Evolutionary conservation across 2,797 vertebrate genomes (phyloP), one percentile per base, ranked within the genome.

Genomic region (Sebastes kiyomatsui): DNA sequence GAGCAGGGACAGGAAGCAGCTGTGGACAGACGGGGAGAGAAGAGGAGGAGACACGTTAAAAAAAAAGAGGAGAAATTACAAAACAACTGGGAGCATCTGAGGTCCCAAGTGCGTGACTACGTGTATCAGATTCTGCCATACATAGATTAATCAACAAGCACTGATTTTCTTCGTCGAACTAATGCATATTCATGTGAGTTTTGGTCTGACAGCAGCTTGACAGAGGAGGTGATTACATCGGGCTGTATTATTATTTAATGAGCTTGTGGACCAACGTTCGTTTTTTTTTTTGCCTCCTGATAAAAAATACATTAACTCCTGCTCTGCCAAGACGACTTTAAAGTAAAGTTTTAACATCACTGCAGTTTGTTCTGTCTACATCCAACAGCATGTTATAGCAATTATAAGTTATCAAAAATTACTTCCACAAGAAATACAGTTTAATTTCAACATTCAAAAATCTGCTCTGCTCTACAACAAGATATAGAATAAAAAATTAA

Each of bases 1-100:
- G 58, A 99, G 97, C 93, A 99, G 92, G 20, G 98, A 99, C 94
- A 99, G 96, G 96, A 99, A 99, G 95, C 98, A 99, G 91, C 98
- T 99, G 95, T 6, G 83, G 84, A 86, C 55, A 84, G 42, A 86
- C 4, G n/a, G 78, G 16, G 14, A 83, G 46, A 83, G 46, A 70
- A 20, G 42, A 38, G 46, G 49, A 38, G 46, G 22, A 61, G 49
- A 32, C 9, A 5, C 28, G 71, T 68, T 5, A 58, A 65, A 35
- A 61, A 20, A 20, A 55, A 12, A 7, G 8, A 70, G 10, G 22
- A n/a, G 20, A 10, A 11, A 7, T 7, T 2, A 55, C 25, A 67
- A 52, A 32, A 5, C 1, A 7, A 5, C 9, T 11, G 25, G 23
- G 10, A 46, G 69, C 46, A 64, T 60, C 2, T 22, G 52, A 66